These are phyloP conservation scores for Austrofundulus limnaeus DNA, from an alignment of 2,113 vertebrate genomes.

Conservation along the genomic window DNA sequence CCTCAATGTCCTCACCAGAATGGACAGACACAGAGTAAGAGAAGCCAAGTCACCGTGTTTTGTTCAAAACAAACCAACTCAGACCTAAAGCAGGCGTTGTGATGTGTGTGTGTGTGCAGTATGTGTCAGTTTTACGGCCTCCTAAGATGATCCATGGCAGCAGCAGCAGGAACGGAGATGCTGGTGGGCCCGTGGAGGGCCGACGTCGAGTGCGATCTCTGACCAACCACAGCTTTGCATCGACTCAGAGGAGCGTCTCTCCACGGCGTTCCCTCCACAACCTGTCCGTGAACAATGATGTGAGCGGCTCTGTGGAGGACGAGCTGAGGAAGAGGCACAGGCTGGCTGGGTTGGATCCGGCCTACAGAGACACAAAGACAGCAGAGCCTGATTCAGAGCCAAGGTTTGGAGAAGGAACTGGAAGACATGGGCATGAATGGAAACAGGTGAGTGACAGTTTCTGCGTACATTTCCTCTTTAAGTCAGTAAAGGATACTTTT, in stretches of 20 bases:
- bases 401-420: conserved; percentile 45
- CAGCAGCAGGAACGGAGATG: neutral
- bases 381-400: conserved; percentile 64
- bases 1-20: conserved; percentile 80
- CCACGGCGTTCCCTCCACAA: conserved; percentile 55
- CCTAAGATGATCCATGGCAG: conserved; percentile 63
- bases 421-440: conserved; percentile 76
- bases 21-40: conserved; percentile 87
- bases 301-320: conserved; percentile 75
- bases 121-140: conserved; percentile 82
- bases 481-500: neutral
- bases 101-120: conserved; percentile 65
- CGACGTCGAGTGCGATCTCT: conserved; percentile 60
- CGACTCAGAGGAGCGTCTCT: conserved; percentile 5
- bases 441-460: conserved; percentile 81
- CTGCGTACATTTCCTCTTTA: neutral
- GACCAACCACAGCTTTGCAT: conserved; percentile 19
- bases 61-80: neutral
- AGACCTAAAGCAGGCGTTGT: neutral
- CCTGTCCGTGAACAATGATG: conserved; percentile 35
- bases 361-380: conserved; percentile 51
- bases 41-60: too few relatives aligned
- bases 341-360: conserved; percentile 70
- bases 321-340: conserved; percentile 77
- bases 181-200: neutral